Percentiles rank a stretch among this genome's conserved stretches.
These are phyloP conservation scores for Patiria miniata DNA, from an alignment of 35 echinoderm and acorn worm genomes.

Conservation along the genomic window DNA sequence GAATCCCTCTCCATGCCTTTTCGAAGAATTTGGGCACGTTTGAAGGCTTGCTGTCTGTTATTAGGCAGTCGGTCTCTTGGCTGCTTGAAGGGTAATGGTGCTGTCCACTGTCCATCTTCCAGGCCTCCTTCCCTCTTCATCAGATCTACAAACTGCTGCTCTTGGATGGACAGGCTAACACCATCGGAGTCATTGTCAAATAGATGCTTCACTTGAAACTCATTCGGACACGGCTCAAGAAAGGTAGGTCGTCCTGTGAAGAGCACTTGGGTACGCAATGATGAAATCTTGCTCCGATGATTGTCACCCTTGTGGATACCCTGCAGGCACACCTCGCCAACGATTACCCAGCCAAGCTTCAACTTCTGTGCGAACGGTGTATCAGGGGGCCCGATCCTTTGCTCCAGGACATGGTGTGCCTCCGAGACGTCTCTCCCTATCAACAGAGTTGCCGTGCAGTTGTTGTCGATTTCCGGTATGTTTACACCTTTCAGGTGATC, in stretches of 20 bases:
- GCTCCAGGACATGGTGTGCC: too few species aligned
- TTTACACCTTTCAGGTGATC: slow-evolving; percentile 43
- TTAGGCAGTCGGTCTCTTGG: slow-evolving; percentile 28
- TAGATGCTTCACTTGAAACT: slow-evolving; percentile 21
- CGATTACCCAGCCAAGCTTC: too few species aligned
- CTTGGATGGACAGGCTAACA: slow-evolving; percentile 34
- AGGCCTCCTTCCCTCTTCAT: slow-evolving; percentile 31
- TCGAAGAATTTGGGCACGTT: slow-evolving; percentile 45
- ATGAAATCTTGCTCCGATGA: too few species aligned
- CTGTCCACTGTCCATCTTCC: slow-evolving; percentile 23
- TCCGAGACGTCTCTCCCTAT: slow-evolving; percentile 30
- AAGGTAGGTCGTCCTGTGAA: too few species aligned
- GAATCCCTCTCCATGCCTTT: neutral
- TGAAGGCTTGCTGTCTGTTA: slow-evolving; percentile 6
- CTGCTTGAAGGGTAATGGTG: slow-evolving; percentile 49
- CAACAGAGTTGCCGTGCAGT: slow-evolving; percentile 38
- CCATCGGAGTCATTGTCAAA: slow-evolving; percentile 28
- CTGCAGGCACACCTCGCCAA: too few species aligned
- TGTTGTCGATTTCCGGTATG: slow-evolving; percentile 25
- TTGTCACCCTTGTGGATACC: too few species aligned
- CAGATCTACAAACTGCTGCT: slow-evolving; percentile 26
- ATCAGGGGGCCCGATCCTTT: too few species aligned
- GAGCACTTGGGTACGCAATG: too few species aligned
- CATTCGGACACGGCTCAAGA: neutral
- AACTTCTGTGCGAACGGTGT: too few species aligned